Conservation (phyloP, 2,113 vertebrate species). For the Oceanites oceanicus region DNA sequence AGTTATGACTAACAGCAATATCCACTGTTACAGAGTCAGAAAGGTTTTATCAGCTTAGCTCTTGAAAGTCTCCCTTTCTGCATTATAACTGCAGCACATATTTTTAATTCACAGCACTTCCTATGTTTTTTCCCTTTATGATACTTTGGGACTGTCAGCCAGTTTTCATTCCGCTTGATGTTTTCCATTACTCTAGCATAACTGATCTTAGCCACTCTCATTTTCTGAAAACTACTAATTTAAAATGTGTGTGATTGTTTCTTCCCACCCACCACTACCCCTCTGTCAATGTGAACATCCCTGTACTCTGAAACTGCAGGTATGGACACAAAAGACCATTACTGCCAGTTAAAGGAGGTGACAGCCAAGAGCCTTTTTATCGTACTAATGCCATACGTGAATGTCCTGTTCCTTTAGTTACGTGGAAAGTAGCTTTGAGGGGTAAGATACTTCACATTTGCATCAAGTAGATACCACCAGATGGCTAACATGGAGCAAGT, state of each 20-base stretch:
- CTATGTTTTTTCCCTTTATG: slow-evolving; percentile 15
- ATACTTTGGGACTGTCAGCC: background rate
- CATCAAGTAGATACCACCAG: background rate
- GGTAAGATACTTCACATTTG: background rate
- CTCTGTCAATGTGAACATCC: background rate
- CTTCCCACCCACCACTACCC: background rate
- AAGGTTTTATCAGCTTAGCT: slow-evolving; percentile 35
- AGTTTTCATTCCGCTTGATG: background rate
- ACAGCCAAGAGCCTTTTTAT: background rate
- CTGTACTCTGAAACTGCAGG: background rate
- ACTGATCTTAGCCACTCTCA: background rate
- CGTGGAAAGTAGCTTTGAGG: background rate
- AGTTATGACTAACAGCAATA: slow-evolving; percentile 24
- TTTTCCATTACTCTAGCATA: background rate
- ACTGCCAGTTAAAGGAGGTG: background rate
- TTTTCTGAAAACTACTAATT: background rate
- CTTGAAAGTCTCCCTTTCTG: slow-evolving; percentile 27
- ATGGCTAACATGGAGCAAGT: background rate
- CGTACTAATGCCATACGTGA: background rate
- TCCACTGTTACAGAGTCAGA: background rate
- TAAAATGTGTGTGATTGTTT: background rate
- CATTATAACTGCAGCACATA: background rate
- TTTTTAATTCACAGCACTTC: slow-evolving; percentile 1
- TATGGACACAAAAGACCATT: background rate
- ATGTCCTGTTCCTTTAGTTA: background rate